Evolutionary conservation across 2,113 vertebrate species (phyloP), one percentile per base, ranked within the genome.

Genomic region (Todiramphus chloris): DNA sequence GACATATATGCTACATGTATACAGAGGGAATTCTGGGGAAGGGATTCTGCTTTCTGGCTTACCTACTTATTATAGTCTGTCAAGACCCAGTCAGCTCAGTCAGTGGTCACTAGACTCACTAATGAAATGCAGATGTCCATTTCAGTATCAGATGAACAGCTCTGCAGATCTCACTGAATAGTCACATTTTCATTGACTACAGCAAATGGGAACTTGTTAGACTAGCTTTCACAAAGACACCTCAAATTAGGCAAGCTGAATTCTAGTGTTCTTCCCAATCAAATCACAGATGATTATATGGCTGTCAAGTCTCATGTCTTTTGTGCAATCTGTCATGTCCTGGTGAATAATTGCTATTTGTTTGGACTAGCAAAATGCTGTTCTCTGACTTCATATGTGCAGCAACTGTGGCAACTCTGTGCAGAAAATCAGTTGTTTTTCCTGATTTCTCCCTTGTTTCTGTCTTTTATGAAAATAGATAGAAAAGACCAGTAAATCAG

Each of bases 1-100:
- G 1, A 33, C 1, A 1, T 33, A 41, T 46, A 41, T 20, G 7
- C 44, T 73, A 59, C 16, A 43, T 1, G 10, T 19, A 25, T 6
- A 83, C 23, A 48, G 41, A 33, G 12, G 41, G 35, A 55, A 55
- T 72, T 79, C 53, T 50, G 48, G 27, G 3, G 31, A 50, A 27
- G 13, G 16, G 2, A 68, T 56, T 68, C 74, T 37, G 12, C 24
- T 56, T 13, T 62, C 59, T 73, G 30, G 9, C 8, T 62, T 43
- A 37, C 13, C 17, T 69, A 31, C 46, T 17, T 46, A 20, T 25
- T 33, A 35, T 6, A 50, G 35, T 20, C 24, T 4, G 4, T 48
- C 27, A 62, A 62, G 67, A 74, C 23, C 23, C 43, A 58, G 24
- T 18, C 39, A 62, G 19, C 35, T n/a, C 4, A 10, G 27, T 30